Evolutionary conservation across 2,113 vertebrate genomes (phyloP).

Genomic region (Peromyscus polionotus): DNA sequence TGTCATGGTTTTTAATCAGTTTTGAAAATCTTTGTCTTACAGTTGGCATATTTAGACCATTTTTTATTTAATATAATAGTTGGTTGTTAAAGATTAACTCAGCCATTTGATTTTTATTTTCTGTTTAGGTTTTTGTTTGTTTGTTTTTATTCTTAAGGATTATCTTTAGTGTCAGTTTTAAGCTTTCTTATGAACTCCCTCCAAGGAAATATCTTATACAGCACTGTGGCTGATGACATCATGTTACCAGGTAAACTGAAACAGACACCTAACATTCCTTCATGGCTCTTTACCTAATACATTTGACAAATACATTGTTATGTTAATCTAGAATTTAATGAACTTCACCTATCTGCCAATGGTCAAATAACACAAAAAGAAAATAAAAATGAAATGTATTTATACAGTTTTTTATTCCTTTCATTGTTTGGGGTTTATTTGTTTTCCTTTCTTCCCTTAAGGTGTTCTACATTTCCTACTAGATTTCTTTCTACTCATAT

Average conservation of each 20-base stretch:
- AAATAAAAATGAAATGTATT: not conserved
- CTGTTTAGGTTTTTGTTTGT: not conserved
- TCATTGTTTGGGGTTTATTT: not conserved
- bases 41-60: not conserved
- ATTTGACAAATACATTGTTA: not conserved
- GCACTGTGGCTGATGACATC: not conserved
- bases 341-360: not conserved
- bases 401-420: not conserved
- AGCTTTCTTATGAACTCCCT: not conserved
- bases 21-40: not conserved
- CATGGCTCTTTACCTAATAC: not conserved
- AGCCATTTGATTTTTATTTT: not conserved
- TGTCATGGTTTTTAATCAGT: not conserved
- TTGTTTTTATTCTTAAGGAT: not conserved
- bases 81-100: not conserved
- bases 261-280: not conserved
- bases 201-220: not conserved
- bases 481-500: not conserved
- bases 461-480: not conserved
- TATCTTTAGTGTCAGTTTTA: not conserved
- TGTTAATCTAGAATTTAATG: not conserved
- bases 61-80: not conserved
- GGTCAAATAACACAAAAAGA: not conserved
- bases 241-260: not conserved
- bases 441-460: not conserved